Percentiles rank a stretch among this genome's conserved stretches.
phyloP scores from a whole-genome alignment of 2,797 vertebrate genomes.

The Rhynchotus rufescens region DNA sequence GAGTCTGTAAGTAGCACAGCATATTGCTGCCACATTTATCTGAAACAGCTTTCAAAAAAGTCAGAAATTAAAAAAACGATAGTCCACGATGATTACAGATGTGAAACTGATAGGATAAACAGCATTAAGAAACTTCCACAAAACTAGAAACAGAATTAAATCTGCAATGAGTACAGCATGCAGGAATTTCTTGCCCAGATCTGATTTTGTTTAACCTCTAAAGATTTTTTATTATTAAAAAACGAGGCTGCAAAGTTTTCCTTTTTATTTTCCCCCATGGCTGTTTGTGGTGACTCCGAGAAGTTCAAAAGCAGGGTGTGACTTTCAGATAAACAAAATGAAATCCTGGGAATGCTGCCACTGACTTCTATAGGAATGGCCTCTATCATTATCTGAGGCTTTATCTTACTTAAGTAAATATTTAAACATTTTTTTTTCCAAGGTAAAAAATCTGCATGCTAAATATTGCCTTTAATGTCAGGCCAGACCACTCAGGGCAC shows the following conservation, averaged over 20 bases:
- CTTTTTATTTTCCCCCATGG: neutral
- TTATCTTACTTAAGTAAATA: constrained; percentile 1
- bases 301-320: neutral
- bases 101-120: neutral
- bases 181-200: neutral
- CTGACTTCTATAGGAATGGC: neutral
- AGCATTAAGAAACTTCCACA: neutral
- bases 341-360: neutral
- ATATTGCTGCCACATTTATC: neutral
- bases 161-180: neutral
- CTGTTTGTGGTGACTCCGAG: neutral
- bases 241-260: neutral
- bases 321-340: neutral
- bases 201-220: neutral
- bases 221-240: neutral
- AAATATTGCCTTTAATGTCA: neutral
- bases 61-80: neutral
- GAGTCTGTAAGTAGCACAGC: neutral
- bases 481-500: neutral
- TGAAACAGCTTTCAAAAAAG: neutral
- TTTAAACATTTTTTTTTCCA: neutral
- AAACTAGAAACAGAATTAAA: neutral
- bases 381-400: neutral
- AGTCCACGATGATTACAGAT: neutral
- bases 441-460: neutral